Evolutionary conservation across 2,888 invertebrate genomes (phyloP).

Genomic region (Cataglyphis livida): DNA sequence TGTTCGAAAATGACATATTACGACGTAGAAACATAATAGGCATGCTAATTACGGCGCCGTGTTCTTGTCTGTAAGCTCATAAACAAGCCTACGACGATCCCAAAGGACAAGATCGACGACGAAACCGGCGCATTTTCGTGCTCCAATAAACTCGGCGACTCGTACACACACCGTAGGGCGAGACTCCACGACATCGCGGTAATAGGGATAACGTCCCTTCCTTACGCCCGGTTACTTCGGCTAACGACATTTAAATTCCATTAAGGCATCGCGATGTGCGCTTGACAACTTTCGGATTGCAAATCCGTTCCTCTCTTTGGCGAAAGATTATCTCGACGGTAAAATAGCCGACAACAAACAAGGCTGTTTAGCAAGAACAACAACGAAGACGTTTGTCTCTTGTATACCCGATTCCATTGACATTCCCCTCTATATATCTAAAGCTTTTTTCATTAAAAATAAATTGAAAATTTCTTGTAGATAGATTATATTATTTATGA

Average conservation of each 20-base stretch:
- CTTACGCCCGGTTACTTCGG: conserved; percentile 83
- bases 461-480: neutral
- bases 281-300: conserved; percentile 78
- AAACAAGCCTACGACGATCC: conserved; percentile 3
- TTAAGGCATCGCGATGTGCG: conserved; percentile 78
- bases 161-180: conserved; percentile 42
- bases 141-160: conserved; percentile 66
- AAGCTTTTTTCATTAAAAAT: neutral
- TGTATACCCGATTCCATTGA: neutral
- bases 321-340: conserved; percentile 38
- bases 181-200: conserved; percentile 62
- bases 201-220: conserved; percentile 80
- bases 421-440: neutral
- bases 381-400: neutral
- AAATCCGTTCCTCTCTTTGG: conserved; percentile 58
- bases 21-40: neutral
- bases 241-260: conserved; percentile 84
- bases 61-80: neutral
- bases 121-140: conserved; percentile 65
- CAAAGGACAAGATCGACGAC: conserved; percentile 49
- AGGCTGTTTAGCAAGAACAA: neutral
- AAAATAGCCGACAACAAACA: neutral
- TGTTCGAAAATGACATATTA: neutral
- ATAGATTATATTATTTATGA: neutral
- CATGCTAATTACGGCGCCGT: conserved; percentile 9